These are phyloP conservation scores for Heterodera filipjevi DNA, from an alignment of 2,888 invertebrate genomes.

Conservation along the genomic window DNA sequence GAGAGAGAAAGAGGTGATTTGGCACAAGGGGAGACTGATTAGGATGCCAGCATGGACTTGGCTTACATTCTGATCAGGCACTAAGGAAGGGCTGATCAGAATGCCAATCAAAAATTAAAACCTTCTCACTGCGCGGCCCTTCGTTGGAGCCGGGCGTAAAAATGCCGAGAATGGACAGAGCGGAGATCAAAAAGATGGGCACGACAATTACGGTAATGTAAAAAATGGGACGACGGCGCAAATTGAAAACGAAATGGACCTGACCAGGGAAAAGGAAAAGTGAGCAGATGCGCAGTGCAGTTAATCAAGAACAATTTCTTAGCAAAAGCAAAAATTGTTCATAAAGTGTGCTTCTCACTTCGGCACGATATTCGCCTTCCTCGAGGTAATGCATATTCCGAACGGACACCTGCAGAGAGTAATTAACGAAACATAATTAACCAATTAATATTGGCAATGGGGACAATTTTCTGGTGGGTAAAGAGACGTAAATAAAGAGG, in stretches of 20 bases:
- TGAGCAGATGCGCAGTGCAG: neutral
- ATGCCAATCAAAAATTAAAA: conserved; percentile 11
- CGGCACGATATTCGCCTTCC: conserved; percentile 61
- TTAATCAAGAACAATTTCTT: no score
- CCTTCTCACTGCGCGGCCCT: conserved; percentile 61
- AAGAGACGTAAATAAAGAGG: no score
- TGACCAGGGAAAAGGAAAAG: conserved; percentile 25
- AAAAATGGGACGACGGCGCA: conserved; percentile 58
- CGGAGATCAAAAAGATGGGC: conserved; percentile 61
- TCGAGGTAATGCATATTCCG: conserved; percentile 60
- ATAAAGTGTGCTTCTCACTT: conserved; percentile 29
- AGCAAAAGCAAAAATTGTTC: neutral
- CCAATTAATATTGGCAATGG: neutral
- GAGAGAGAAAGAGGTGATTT: no score
- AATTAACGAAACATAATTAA: neutral
- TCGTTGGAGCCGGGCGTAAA: conserved; percentile 60
- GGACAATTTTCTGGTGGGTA: no score
- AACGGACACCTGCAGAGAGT: conserved; percentile 47
- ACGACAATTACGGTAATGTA: conserved; percentile 64
- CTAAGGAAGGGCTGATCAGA: no score
- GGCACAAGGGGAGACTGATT: no score
- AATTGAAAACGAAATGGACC: conserved; percentile 59
- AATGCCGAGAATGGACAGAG: conserved; percentile 57
- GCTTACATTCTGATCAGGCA: no score
- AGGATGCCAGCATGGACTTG: no score